phyloP scores from a whole-genome alignment of 1,140 invertebrate genomes.

The Harpegnathos saltator region DNA sequence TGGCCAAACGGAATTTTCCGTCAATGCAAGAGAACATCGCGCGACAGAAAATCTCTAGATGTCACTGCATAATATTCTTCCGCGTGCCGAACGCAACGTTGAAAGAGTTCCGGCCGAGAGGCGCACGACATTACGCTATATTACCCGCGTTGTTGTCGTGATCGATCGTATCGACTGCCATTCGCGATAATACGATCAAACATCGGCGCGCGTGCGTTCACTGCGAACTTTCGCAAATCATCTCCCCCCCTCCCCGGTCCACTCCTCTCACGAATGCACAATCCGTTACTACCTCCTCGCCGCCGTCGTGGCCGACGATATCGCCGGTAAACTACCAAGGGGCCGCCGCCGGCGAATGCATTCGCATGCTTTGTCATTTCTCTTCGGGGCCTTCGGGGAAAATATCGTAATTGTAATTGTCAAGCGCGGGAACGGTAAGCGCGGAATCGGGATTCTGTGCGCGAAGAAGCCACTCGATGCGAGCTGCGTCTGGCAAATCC shows the following conservation, averaged over 20 bases:
- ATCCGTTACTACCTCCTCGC: conserved; percentile 8
- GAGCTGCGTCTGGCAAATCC: conserved; percentile 58
- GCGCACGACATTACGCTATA: conserved; percentile 4
- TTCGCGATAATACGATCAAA: conserved; percentile 18
- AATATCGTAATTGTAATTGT: conserved; percentile 56
- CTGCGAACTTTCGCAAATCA: conserved; percentile 15
- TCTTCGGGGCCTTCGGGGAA: background rate
- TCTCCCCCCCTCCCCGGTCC: background rate
- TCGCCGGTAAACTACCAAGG: background rate
- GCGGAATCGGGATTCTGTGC: too few relatives aligned
- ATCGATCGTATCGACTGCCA: conserved; percentile 32
- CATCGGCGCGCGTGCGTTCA: background rate
- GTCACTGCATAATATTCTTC: too few relatives aligned
- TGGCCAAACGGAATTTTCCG: too few relatives aligned
- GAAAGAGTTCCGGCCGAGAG: conserved; percentile 8
- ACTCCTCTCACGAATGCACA: too few relatives aligned
- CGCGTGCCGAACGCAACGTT: conserved; percentile 8
- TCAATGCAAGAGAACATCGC: too few relatives aligned
- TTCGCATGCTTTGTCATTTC: conserved; percentile 46
- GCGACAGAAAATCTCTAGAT: too few relatives aligned
- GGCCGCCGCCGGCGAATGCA: background rate
- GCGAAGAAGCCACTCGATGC: conserved; percentile 45
- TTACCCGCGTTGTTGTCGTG: background rate
- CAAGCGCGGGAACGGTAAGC: conserved; percentile 21
- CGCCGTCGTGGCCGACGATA: background rate